phyloP scores from a whole-genome alignment of 2,888 invertebrate genomes.

The Cylindroiulus punctatus region DNA sequence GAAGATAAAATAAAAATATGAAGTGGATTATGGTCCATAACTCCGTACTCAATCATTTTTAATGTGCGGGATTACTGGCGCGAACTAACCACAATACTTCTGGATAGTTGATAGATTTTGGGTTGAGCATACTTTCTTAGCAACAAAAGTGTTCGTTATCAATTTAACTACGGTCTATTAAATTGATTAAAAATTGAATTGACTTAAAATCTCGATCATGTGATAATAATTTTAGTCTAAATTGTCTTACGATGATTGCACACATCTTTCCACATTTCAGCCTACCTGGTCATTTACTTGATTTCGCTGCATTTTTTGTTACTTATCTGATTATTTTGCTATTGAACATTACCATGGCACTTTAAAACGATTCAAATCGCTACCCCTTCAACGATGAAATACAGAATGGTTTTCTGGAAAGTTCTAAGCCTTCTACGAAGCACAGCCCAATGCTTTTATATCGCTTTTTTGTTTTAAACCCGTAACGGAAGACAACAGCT shows the following conservation, averaged over 20 bases:
- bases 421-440: background rate
- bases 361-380: background rate
- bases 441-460: constrained; percentile 27
- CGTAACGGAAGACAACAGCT: constrained; percentile 35
- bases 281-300: background rate
- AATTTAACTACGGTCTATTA: too few species aligned
- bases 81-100: background rate
- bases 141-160: background rate
- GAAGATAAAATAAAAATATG: constrained; percentile 18
- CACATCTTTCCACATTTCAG: background rate
- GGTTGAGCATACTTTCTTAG: background rate
- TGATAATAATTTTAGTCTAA: too few species aligned
- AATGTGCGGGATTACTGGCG: background rate
- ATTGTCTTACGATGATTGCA: background rate
- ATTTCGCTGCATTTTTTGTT: background rate
- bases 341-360: background rate
- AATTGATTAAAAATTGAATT: too few species aligned
- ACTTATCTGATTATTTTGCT: background rate
- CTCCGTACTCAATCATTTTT: constrained; percentile 13
- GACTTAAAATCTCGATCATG: too few species aligned
- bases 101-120: background rate
- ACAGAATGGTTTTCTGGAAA: background rate
- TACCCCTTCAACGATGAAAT: background rate
- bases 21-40: background rate
- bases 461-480: constrained; percentile 8